These are phyloP conservation scores for Nannoperca obscura DNA, from an alignment of 2,797 vertebrate genomes.

Conservation along the genomic window DNA sequence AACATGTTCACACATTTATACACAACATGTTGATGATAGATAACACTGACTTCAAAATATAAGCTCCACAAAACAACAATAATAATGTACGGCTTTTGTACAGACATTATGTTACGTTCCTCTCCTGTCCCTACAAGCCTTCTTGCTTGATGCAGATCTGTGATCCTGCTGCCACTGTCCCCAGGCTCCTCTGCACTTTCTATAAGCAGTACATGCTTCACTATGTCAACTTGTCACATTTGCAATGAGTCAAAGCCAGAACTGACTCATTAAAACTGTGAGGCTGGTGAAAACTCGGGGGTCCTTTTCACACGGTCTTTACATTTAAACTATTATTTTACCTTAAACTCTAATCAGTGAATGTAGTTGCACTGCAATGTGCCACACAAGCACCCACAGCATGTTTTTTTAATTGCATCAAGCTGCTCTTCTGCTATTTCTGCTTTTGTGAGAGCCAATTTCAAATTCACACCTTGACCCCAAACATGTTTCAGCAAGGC, in stretches of 20 bases:
- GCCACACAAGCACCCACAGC: not conserved
- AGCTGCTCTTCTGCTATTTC: not conserved
- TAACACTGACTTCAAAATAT: not conserved
- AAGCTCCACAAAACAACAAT: not conserved
- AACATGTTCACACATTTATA: not conserved
- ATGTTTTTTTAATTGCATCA: not conserved
- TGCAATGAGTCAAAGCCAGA: conserved; percentile 8
- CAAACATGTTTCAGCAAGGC: not conserved
- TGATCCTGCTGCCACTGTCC: not conserved
- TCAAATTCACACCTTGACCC: not conserved
- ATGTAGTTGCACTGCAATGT: conserved; percentile 4
- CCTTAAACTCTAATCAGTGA: not conserved
- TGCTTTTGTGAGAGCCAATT: not conserved
- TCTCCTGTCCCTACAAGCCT: not conserved
- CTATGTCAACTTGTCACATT: conserved; percentile 10
- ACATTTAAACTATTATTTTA: conserved; percentile 1
- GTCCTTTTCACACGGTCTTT: conserved; percentile 5
- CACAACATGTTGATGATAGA: not conserved
- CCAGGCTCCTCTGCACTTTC: not conserved
- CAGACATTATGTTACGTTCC: not conserved
- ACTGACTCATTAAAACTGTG: conserved; percentile 15
- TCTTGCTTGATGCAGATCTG: not conserved
- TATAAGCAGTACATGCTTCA: conserved; percentile 2
- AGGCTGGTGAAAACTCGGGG: not conserved
- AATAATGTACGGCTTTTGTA: not conserved